Conservation (phyloP, 2,888 invertebrate species). For the Marronus borbonicus region DNA sequence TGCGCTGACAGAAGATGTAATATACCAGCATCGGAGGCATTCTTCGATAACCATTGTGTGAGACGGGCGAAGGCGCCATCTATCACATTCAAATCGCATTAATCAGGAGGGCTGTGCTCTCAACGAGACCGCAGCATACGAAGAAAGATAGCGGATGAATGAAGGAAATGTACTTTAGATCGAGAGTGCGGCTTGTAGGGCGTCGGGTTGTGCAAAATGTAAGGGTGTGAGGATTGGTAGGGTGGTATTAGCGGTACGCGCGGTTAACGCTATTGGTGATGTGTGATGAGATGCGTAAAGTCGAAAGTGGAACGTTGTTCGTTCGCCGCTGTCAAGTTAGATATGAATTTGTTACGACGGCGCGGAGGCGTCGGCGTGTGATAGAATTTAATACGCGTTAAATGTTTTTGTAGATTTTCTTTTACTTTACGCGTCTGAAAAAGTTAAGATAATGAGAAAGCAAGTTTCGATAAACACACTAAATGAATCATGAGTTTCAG, state of each 20-base stretch:
- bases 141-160: slow-evolving; percentile 6
- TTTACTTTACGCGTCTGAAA: background rate
- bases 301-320: slow-evolving; percentile 11
- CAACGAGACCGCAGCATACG: slow-evolving; percentile 8
- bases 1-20: slow-evolving; percentile 19
- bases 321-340: background rate
- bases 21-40: slow-evolving; percentile 20
- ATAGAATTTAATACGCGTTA: slow-evolving; percentile 1
- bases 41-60: slow-evolving; percentile 31
- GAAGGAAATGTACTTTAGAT: slow-evolving; percentile 27
- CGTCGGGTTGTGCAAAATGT: background rate
- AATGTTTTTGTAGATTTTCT: slow-evolving; percentile 1
- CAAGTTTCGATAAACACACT: background rate
- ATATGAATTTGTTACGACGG: too few relatives aligned
- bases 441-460: background rate
- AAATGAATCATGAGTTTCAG: too few relatives aligned
- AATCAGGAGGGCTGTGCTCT: slow-evolving; percentile 18
- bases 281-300: slow-evolving; percentile 16
- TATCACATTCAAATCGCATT: slow-evolving; percentile 42
- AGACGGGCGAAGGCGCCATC: slow-evolving; percentile 21
- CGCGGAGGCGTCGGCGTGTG: background rate
- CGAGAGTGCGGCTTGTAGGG: background rate
- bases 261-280: background rate
- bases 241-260: background rate
- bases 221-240: background rate